Percentiles rank a stretch among this genome's conserved stretches.
Conservation (phyloP, 2,888 invertebrate species). For the Disparrhopalites patrizii region DNA sequence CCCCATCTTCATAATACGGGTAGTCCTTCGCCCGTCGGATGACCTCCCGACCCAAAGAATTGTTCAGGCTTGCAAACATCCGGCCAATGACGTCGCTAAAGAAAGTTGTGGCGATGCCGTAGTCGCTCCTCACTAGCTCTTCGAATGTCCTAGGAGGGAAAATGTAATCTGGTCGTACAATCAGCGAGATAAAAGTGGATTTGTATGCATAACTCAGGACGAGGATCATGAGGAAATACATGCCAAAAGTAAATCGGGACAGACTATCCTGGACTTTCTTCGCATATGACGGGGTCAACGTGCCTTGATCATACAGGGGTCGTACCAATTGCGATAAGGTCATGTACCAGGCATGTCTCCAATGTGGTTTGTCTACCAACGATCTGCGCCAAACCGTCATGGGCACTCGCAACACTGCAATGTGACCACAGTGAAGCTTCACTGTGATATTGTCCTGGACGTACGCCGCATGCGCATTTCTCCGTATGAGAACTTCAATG, state of each 20-base stretch:
- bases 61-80: neutral
- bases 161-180: neutral
- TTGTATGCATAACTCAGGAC: conserved; percentile 1
- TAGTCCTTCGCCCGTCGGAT: neutral
- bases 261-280: neutral
- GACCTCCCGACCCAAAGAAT: neutral
- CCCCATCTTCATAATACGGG: neutral
- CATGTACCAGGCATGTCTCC: neutral
- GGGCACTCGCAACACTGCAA: too few relatives aligned
- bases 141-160: neutral
- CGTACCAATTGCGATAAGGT: neutral
- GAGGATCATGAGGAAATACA: neutral
- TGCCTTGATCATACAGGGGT: neutral
- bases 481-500: neutral
- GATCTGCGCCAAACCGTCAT: too few relatives aligned
- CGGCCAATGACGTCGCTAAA: neutral
- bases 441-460: too few relatives aligned
- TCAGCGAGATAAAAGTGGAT: neutral
- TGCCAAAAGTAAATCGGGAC: neutral
- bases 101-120: neutral
- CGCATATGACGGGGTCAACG: neutral
- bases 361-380: neutral
- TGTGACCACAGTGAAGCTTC: too few relatives aligned
- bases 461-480: too few relatives aligned
- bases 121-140: neutral